These are phyloP conservation scores for Seriola dumerili DNA, from an alignment of 2,113 vertebrate species.

Conservation along the genomic window DNA sequence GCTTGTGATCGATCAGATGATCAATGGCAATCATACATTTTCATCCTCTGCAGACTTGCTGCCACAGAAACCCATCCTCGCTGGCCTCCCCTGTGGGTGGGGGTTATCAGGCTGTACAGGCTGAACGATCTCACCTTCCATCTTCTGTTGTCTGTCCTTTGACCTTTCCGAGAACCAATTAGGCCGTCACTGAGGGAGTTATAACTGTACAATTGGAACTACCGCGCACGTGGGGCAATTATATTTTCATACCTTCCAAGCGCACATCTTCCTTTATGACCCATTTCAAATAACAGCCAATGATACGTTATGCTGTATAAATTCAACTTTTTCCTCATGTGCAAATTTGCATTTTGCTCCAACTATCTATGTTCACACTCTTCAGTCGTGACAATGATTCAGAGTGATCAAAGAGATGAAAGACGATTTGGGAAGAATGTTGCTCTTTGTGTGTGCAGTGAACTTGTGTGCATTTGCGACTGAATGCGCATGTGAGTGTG, in stretches of 20 bases:
- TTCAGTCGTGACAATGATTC: conserved; percentile 57
- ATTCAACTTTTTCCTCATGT: conserved; percentile 26
- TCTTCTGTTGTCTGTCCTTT: conserved; percentile 36
- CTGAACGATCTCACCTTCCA: conserved; percentile 34
- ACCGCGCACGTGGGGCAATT: background rate
- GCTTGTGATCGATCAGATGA: conserved; percentile 53
- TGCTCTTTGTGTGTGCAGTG: conserved; percentile 36
- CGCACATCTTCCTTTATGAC: conserved; percentile 21
- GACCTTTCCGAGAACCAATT: conserved; percentile 71
- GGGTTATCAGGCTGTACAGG: conserved; percentile 40
- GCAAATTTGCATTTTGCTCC: conserved; percentile 50
- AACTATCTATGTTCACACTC: conserved; percentile 41
- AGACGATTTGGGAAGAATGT: conserved; percentile 49
- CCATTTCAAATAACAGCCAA: conserved; percentile 23
- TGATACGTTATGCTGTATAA: conserved; percentile 26
- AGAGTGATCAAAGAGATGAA: conserved; percentile 69
- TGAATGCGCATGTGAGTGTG: conserved; percentile 35
- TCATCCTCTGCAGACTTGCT: conserved; percentile 23
- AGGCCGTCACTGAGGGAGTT: conserved; percentile 39
- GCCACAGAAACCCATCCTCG: conserved; percentile 37
- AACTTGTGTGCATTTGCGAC: conserved; percentile 44
- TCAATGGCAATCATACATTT: conserved; percentile 69
- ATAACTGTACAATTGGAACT: conserved; percentile 7
- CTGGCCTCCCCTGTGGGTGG: conserved; percentile 34
- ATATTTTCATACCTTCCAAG: conserved; percentile 38